Base-by-base conservation (phyloP, 2,797 vertebrate species). In the Karalla daura region DNA sequence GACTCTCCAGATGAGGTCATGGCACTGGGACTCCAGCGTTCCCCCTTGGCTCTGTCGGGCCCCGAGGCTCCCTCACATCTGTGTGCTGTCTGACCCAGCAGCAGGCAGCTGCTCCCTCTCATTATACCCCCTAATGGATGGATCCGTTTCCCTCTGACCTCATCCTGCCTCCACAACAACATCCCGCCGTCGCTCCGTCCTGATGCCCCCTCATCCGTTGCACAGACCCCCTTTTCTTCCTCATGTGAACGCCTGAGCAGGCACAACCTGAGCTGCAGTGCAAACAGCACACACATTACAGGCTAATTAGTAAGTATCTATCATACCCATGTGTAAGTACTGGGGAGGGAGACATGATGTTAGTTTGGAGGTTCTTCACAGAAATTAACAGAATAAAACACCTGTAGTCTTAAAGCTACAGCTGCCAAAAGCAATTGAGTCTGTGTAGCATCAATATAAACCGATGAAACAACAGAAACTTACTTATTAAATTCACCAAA, bases 71-170 rank as follows among this genome's bases (percentile, higher is more conserved):
- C 67, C 54, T 81, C 81, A 85, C 90, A 91, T 93, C 86, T 93
- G 88, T 74, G 78, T 61, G 74, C 74, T 81, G 86, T 88, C 86
- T 81, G 77, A 76, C 80, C 79, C 76, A 83, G 80, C 59, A 68
- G 82, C 87, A 89, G 86, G 84, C 91, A 93, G 92, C 94, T 94
- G 92, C 86, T 90, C 84, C 85, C 81, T 86, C 88, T 92, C 89
- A 90, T 92, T 91, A 90, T 83, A 84, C 71, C 79, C 72, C 76
- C 74, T 92, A 92, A 93, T 91, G 89, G 89, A 89, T 86, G 88
- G 90, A 88, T 93, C 87, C 47, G 63, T 90, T 93, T 93, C 87
- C 72, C 84, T 90, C 83, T 94, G 91, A 93, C 91, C 90, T 93
- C 91, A 93, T 93, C 83, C 73, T 73, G 73, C 70, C 78, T 87